phyloP scores from a whole-genome alignment of 2,888 invertebrate genomes.

The Stegana nigrithorax region DNA sequence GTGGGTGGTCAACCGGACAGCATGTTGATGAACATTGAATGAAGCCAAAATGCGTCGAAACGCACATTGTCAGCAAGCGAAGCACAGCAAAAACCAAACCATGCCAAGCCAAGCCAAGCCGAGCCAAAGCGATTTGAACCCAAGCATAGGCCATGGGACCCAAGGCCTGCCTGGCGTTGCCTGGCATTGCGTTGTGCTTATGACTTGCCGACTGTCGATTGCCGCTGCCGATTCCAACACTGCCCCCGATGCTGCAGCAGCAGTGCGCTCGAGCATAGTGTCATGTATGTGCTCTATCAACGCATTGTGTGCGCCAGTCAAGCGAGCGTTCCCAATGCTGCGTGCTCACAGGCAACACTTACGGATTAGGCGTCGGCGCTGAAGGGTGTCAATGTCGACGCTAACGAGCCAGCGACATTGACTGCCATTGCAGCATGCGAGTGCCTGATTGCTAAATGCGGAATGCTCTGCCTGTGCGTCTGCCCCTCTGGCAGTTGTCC shows the following conservation, averaged over 20 bases:
- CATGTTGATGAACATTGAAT: constrained; percentile 6
- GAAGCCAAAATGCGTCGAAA: constrained; percentile 14
- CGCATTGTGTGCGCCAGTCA: background rate
- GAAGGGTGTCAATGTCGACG: constrained; percentile 24
- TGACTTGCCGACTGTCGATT: background rate
- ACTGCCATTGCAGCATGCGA: constrained; percentile 2
- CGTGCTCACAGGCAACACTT: constrained; percentile 58
- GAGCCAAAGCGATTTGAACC: too few relatives aligned
- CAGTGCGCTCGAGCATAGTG: background rate
- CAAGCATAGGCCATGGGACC: too few relatives aligned
- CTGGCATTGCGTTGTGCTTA: constrained; percentile 21
- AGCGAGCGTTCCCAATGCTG: constrained; percentile 28
- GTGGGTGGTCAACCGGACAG: background rate
- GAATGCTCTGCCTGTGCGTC: constrained; percentile 10
- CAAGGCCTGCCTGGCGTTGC: constrained; percentile 39
- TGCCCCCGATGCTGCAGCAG: background rate
- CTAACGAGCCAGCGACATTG: constrained; percentile 40
- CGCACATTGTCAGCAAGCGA: constrained; percentile 31
- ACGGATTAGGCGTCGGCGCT: constrained; percentile 50
- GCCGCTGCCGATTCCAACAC: background rate
- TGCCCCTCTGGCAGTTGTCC: constrained; percentile 45
- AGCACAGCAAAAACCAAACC: too few relatives aligned
- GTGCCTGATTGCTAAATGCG: background rate
- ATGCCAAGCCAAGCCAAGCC: too few relatives aligned
- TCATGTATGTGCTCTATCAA: constrained; percentile 29